These are phyloP conservation scores for Leuciscus waleckii DNA, from an alignment of 2,797 vertebrate genomes.

Conservation along the genomic window DNA sequence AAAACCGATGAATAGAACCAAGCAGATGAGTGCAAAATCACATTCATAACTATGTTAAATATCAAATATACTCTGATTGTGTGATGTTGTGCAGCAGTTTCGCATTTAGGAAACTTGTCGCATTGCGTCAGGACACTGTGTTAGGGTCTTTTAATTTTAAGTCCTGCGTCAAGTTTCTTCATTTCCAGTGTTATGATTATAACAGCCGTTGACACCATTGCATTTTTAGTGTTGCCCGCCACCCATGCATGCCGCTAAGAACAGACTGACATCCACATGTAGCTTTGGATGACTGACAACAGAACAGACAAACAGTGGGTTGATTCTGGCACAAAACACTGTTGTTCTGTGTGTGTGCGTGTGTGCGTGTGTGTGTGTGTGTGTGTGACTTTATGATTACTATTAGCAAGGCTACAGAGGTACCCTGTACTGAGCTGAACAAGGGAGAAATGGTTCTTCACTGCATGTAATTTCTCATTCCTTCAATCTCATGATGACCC, in stretches of 20 bases:
- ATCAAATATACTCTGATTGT: neutral
- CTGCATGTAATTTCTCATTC: constrained; percentile 45
- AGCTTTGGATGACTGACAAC: constrained; percentile 38
- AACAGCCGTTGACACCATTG: constrained; percentile 27
- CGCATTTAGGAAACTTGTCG: neutral
- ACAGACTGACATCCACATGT: constrained; percentile 46
- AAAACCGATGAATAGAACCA: too few relatives aligned
- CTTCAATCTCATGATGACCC: constrained; percentile 43
- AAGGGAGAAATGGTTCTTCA: constrained; percentile 46
- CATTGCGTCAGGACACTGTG: neutral
- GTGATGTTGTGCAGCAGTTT: neutral
- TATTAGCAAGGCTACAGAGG: constrained; percentile 43
- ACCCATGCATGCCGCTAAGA: neutral
- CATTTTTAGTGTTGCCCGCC: neutral
- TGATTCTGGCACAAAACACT: constrained; percentile 40
- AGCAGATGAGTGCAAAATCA: neutral
- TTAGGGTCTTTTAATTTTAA: neutral
- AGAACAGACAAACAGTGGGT: constrained; percentile 41
- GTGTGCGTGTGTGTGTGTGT: neutral
- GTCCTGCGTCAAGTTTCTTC: neutral
- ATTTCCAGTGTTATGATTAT: constrained; percentile 1
- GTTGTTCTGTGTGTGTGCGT: constrained; percentile 5
- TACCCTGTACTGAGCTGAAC: constrained; percentile 42
- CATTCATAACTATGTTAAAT: neutral
- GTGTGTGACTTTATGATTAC: constrained; percentile 28